Conservation (phyloP, 2,888 invertebrate genomes). For the Isoperla grammatica region DNA sequence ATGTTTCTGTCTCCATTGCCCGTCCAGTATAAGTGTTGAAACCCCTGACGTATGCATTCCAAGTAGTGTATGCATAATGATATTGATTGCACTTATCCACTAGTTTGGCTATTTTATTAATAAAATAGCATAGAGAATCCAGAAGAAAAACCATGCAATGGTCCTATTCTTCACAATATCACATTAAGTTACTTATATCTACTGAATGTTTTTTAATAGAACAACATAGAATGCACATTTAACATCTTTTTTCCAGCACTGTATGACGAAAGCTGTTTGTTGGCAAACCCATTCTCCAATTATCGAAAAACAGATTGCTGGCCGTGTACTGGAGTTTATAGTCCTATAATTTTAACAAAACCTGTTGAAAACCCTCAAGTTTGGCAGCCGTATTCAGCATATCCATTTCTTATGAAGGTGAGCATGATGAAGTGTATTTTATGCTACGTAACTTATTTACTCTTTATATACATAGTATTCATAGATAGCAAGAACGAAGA, state of each 20-base stretch:
- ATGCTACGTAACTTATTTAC: background rate
- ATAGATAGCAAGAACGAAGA: too few relatives aligned
- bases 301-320: constrained; percentile 79
- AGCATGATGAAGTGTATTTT: too few relatives aligned
- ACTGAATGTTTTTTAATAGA: background rate
- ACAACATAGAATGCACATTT: background rate
- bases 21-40: too few relatives aligned
- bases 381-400: constrained; percentile 2
- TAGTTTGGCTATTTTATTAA: too few relatives aligned
- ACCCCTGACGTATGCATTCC: too few relatives aligned
- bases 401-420: constrained; percentile 8
- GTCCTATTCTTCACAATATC: too few relatives aligned
- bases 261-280: constrained; percentile 78
- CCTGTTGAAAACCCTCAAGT: background rate
- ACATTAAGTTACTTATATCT: background rate
- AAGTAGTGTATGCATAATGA: too few relatives aligned
- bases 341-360: constrained; percentile 60
- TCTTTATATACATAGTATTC: background rate
- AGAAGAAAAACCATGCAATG: too few relatives aligned
- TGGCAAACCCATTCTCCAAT: constrained; percentile 78
- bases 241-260: constrained; percentile 52
- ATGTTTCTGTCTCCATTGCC: too few relatives aligned
- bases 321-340: constrained; percentile 68
- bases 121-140: too few relatives aligned
- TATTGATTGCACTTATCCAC: too few relatives aligned